A percentile compares a stretch with the other conserved stretches of the same genome.
phyloP scores from a whole-genome alignment of 2,113 vertebrate genomes.

The Sorex araneus region DNA sequence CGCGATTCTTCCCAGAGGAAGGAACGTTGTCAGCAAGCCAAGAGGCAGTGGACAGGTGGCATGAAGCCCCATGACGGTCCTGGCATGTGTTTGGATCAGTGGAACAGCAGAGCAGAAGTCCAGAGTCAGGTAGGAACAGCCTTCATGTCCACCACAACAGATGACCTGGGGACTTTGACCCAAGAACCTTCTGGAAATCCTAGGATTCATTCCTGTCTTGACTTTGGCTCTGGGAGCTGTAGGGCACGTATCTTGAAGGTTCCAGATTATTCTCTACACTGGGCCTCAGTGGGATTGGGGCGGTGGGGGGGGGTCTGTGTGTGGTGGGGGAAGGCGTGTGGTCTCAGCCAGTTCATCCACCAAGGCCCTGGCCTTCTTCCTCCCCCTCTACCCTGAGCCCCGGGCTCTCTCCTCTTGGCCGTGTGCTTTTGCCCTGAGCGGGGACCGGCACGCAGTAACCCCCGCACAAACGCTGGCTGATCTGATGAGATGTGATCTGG shows the following conservation, averaged over 20 bases:
- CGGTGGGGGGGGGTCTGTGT: too few species aligned
- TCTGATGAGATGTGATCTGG: constrained; percentile 72
- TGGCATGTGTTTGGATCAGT: not conserved
- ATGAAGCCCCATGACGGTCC: not conserved
- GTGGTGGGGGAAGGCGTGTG: not conserved
- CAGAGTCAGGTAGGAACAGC: not conserved
- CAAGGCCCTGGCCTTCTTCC: not conserved
- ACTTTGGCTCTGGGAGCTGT: not conserved
- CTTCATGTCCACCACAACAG: too few species aligned
- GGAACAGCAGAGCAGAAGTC: not conserved
- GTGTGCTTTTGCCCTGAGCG: not conserved
- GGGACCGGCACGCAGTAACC: not conserved
- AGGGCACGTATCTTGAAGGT: too few species aligned
- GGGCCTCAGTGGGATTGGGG: not conserved
- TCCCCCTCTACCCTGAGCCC: not conserved
- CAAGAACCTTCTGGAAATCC: not conserved
- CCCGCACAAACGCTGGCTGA: not conserved
- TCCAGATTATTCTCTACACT: not conserved
- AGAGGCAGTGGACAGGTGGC: not conserved
- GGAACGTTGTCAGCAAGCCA: not conserved
- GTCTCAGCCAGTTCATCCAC: not conserved
- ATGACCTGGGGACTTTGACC: not conserved
- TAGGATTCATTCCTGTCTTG: not conserved
- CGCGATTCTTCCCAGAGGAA: constrained; percentile 15
- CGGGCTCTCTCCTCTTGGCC: not conserved